Percentiles rank a stretch among this genome's conserved stretches.
Conservation (phyloP, 2,888 invertebrate species). For the Mimumesa dahlbomi region DNA sequence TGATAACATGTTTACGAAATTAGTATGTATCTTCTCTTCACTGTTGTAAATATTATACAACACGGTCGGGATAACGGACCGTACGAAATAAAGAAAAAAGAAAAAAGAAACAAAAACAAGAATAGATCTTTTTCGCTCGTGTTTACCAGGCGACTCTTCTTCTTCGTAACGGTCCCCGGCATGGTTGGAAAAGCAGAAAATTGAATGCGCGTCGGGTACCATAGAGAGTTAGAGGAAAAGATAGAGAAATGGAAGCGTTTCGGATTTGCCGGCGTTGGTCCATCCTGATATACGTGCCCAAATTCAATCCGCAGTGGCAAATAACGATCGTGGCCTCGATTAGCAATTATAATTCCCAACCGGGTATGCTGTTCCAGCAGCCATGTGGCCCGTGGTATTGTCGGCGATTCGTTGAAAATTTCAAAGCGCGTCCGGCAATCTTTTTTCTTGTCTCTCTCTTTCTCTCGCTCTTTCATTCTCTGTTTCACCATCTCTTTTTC, state of each 20-base stretch:
- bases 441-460: slow-evolving; percentile 2
- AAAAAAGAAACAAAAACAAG: neutral
- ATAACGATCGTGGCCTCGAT: slow-evolving; percentile 50
- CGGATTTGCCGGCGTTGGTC: neutral
- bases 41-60: no score
- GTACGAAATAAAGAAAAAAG: no score
- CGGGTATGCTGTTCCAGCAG: slow-evolving; percentile 3
- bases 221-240: neutral
- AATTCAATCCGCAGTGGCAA: slow-evolving; percentile 48
- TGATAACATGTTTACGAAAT: no score
- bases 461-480: neutral
- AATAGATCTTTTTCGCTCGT: slow-evolving; percentile 18
- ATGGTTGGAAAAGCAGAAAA: slow-evolving; percentile 18
- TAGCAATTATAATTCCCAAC: slow-evolving; percentile 61
- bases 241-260: neutral
- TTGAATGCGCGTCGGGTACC: slow-evolving; percentile 13
- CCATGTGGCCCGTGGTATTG: slow-evolving; percentile 14
- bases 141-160: slow-evolving; percentile 16
- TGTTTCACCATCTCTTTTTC: neutral
- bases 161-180: neutral
- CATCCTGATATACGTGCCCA: slow-evolving; percentile 29
- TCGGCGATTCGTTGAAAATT: slow-evolving; percentile 47
- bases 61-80: no score
- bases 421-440: slow-evolving; percentile 40
- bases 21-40: no score